Conservation (phyloP, 2,797 vertebrate genomes). For the Cuniculus paca region DNA sequence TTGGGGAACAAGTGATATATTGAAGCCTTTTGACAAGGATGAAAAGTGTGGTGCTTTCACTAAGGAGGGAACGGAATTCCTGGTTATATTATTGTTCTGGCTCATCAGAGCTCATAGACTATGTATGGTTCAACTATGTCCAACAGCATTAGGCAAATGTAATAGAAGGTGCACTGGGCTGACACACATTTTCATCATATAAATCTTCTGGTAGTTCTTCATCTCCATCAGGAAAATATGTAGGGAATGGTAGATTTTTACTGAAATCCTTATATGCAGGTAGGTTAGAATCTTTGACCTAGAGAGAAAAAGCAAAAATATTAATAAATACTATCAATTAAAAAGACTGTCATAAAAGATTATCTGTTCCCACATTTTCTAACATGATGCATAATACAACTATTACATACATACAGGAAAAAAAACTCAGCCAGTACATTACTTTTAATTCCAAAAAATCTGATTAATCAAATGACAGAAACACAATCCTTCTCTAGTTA, state of each 20-base stretch:
- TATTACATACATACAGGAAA: background rate
- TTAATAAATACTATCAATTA: constrained; percentile 50
- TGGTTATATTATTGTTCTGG: background rate
- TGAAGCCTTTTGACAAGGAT: background rate
- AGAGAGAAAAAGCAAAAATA: constrained; percentile 52
- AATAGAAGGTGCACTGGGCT: constrained; percentile 92
- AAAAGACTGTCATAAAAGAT: constrained; percentile 1
- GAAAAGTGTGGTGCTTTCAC: background rate
- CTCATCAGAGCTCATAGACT: background rate
- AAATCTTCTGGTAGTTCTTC: constrained; percentile 95
- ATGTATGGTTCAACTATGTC: background rate
- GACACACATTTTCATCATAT: constrained; percentile 92
- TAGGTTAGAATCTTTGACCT: constrained; percentile 93
- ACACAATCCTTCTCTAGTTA: constrained; percentile 1
- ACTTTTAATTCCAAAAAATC: constrained; percentile 5
- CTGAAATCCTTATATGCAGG: constrained; percentile 85
- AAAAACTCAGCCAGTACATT: background rate
- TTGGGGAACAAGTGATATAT: background rate
- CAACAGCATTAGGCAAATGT: constrained; percentile 84
- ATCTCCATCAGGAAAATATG: constrained; percentile 94
- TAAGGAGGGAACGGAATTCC: background rate
- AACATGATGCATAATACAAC: background rate
- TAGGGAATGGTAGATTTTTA: constrained; percentile 94
- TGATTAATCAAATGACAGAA: constrained; percentile 45
- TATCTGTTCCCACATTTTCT: background rate